phyloP scores from a whole-genome alignment of 23 tunicate genomes.

The Styela plicata region DNA sequence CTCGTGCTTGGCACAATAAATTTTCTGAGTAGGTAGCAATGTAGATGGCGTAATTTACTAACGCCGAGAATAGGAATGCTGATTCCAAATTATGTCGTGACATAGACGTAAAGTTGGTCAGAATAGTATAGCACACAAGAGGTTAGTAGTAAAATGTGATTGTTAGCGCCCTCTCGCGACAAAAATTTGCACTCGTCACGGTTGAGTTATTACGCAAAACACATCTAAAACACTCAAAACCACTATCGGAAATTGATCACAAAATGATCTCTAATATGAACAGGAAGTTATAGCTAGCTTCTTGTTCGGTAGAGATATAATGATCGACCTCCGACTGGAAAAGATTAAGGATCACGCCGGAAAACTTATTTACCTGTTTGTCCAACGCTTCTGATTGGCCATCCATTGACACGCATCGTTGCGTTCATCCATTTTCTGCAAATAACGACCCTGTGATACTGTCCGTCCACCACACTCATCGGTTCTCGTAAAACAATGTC shows the following conservation, averaged over 20 bases:
- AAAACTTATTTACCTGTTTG: conserved; percentile 19
- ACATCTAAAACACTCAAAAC: conserved; percentile 2
- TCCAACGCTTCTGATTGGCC: conserved; percentile 43
- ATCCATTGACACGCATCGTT: conserved; percentile 74
- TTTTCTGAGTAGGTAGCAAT: too few species aligned
- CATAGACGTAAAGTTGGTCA: not conserved
- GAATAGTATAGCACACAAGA: conserved; percentile 28
- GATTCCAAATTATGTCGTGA: not conserved
- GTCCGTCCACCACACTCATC: conserved; percentile 63
- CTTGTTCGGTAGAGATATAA: too few species aligned
- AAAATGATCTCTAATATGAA: too few species aligned
- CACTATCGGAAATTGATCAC: not conserved
- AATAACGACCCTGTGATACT: conserved; percentile 48
- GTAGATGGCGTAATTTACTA: too few species aligned
- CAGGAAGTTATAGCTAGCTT: too few species aligned
- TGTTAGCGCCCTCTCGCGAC: conserved; percentile 26
- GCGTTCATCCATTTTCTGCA: conserved; percentile 74
- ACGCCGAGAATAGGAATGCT: too few species aligned
- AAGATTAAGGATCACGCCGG: not conserved
- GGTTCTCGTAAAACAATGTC: conserved; percentile 48
- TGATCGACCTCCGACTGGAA: not conserved
- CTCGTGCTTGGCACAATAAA: too few species aligned
- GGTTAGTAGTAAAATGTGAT: conserved; percentile 25
- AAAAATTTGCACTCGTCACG: not conserved
- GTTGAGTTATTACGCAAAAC: conserved; percentile 1